These are phyloP conservation scores for Shargacucullia verbasci DNA, from an alignment of 2,888 invertebrate genomes.

Conservation along the genomic window DNA sequence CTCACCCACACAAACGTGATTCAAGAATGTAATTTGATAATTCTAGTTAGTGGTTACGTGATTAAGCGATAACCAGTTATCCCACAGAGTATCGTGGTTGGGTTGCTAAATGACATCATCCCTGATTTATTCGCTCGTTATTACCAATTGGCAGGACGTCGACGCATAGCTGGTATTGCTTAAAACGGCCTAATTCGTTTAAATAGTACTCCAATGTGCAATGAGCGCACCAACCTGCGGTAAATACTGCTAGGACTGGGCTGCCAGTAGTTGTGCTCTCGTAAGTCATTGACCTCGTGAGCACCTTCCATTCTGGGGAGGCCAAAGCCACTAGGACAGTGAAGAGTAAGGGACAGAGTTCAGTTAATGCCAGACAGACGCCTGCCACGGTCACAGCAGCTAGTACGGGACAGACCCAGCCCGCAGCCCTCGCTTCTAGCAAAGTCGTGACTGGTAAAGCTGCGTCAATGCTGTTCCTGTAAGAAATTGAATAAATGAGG, in stretches of 20 bases:
- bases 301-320: conserved; percentile 90
- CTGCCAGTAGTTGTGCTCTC: conserved; percentile 90
- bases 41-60: conserved; percentile 48
- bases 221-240: conserved; percentile 82
- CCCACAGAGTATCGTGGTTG: conserved; percentile 33
- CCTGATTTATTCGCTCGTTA: conserved; percentile 48
- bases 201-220: conserved; percentile 7
- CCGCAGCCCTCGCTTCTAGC: conserved; percentile 89
- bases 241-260: conserved; percentile 90
- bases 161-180: conserved; percentile 10
- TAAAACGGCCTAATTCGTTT: conserved; percentile 12
- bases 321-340: conserved; percentile 88
- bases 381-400: conserved; percentile 90
- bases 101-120: conserved; percentile 52
- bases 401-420: conserved; percentile 90
- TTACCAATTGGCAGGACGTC: conserved; percentile 45
- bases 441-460: conserved; percentile 89
- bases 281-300: conserved; percentile 90
- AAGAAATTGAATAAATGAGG: conserved; percentile 31
- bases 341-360: conserved; percentile 89
- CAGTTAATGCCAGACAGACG: conserved; percentile 90
- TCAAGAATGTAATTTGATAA: conserved; percentile 50
- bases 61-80: conserved; percentile 51
- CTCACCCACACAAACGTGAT: conserved; percentile 48
- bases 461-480: conserved; percentile 88